These are phyloP conservation scores for Pterostichus niger DNA, from an alignment of 2,888 invertebrate genomes.

Conservation along the genomic window DNA sequence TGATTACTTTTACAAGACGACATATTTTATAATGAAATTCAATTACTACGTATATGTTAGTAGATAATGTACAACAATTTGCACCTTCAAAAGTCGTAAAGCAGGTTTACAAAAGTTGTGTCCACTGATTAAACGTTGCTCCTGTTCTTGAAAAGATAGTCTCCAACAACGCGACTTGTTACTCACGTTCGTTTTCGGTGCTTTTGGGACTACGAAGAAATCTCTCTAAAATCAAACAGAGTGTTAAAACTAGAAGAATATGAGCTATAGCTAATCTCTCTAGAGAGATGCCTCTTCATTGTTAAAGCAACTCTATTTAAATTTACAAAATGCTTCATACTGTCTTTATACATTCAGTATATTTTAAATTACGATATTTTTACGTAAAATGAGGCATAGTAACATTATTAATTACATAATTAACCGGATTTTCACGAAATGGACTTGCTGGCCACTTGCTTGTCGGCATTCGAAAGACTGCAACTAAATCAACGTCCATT, in stretches of 20 bases:
- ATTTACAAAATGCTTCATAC: no score
- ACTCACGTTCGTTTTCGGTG: slow-evolving; percentile 68
- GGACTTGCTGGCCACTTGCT: slow-evolving; percentile 72
- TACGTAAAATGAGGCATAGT: no score
- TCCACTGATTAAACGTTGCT: slow-evolving; percentile 72
- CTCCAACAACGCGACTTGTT: slow-evolving; percentile 72
- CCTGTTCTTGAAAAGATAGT: slow-evolving; percentile 76
- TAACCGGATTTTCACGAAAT: slow-evolving; percentile 68
- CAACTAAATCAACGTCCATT: slow-evolving; percentile 54
- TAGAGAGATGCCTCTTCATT: no score
- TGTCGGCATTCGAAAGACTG: slow-evolving; percentile 70
- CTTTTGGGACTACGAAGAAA: slow-evolving; percentile 74
- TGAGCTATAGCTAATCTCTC: no score
- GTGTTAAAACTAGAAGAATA: no score
- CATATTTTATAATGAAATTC: no score
- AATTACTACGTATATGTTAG: no score
- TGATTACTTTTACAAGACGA: no score
- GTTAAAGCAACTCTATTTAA: no score
- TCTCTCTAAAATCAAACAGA: slow-evolving; percentile 67
- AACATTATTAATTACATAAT: not conserved
- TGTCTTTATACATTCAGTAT: no score
- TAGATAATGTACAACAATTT: slow-evolving; percentile 5
- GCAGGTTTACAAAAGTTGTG: slow-evolving; percentile 72
- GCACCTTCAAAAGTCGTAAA: slow-evolving; percentile 73
- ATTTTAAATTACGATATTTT: no score